Evolutionary conservation across 2,113 vertebrate genomes (phyloP), one percentile per base, ranked within the genome.

Genomic region (Triplophysa dalaica): DNA sequence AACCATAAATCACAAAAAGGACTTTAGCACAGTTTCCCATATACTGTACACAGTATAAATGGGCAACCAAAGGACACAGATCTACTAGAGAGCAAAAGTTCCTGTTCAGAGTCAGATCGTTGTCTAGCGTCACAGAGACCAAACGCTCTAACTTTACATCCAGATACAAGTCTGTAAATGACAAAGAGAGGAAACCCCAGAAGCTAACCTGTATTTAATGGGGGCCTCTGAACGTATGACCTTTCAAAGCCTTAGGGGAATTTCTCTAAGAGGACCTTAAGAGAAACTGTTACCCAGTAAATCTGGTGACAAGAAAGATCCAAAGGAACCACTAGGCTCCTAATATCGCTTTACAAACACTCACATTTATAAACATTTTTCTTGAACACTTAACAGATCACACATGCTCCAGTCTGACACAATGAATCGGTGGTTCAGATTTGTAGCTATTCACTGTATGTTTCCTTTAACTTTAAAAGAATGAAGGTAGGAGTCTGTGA

Each of bases 181-280:
- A 66, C 72, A 52, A 65, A 29, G 61, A 81, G 63, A 52, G 82
- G 54, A 80, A 81, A 75, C 75, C 86, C 82, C 73, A 78, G 84
- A 70, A 81, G 79, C 84, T 75, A 78, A 77, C 75, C 72, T 70
- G 33, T 77, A 78, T 86, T 89, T 90, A 89, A 90, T 58, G 79
- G 75, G 75, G 76, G 63, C 77, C 84, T 70, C 1, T 79, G 70
- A 77, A 77, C 85, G 80, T 81, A 75, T 74, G 82, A 78, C 78
- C 65, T 60, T 83, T n/a, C 41, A 72, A 80, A 62, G 79, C 74
- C 80, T 68, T 43, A 84, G 87, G 77, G 79, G 83, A 82, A 77
- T 75, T 50, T 66, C 50, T 78, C 38, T 17, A 66, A 21, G 21
- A 78, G 8, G 52, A 67, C 38, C 17, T 16, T 17, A 29, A 16